A percentile compares a stretch with the other conserved stretches of the same genome.
Evolutionary conservation across 1,140 invertebrate genomes (phyloP).

Genomic region (Luehdorfia chinensis): DNA sequence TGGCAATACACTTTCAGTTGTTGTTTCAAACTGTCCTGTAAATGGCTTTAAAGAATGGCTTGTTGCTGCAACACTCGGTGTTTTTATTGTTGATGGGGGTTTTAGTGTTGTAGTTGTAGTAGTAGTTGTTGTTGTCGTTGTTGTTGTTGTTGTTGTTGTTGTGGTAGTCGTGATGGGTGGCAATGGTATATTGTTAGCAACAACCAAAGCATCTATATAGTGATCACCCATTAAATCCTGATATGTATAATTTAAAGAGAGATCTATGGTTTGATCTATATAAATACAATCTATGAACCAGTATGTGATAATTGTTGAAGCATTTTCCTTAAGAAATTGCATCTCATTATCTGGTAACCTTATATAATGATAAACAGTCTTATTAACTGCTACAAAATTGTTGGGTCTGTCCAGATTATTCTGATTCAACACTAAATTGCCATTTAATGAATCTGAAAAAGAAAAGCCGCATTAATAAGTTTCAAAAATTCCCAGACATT

Average conservation of each 20-base stretch:
- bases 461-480: conserved; percentile 4
- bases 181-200: conserved; percentile 81
- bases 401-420: conserved; percentile 75
- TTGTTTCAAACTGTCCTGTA: conserved; percentile 19
- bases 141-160: conserved; percentile 77
- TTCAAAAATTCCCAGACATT: neutral
- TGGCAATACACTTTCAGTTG: conserved; percentile 29
- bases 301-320: conserved; percentile 81
- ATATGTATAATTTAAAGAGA: conserved; percentile 81
- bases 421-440: conserved; percentile 80
- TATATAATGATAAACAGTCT: conserved; percentile 78
- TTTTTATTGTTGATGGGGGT: conserved; percentile 36
- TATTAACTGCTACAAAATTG: conserved; percentile 80
- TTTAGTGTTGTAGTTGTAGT: conserved; percentile 60
- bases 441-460: conserved; percentile 80
- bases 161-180: conserved; percentile 79
- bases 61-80: conserved; percentile 30
- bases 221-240: conserved; percentile 78
- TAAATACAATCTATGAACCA: conserved; percentile 89
- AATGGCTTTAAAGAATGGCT: conserved; percentile 32
- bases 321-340: conserved; percentile 78
- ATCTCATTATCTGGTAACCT: conserved; percentile 79
- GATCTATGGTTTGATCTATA: conserved; percentile 80
- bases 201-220: conserved; percentile 82
- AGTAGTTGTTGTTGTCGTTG: conserved; percentile 72